Conservation (phyloP, 2,113 vertebrate species). For the Catharus minimus region DNA sequence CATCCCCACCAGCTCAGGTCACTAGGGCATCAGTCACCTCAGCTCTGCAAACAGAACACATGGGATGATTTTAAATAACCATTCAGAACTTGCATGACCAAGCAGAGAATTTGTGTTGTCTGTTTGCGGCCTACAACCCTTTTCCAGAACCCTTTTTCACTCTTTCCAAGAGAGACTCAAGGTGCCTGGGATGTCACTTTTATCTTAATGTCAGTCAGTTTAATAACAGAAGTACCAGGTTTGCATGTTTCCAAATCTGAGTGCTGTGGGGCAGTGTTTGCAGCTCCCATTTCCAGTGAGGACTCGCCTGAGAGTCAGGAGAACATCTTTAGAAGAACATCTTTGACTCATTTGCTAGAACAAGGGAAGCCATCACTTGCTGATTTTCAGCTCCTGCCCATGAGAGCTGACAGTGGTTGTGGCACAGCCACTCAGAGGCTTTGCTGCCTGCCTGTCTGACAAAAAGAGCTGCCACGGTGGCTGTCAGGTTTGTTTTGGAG, state of each 20-base stretch:
- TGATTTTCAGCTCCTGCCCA: background rate
- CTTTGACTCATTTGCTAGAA: background rate
- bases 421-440: background rate
- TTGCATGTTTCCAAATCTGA: background rate
- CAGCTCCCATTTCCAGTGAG: background rate
- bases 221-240: background rate
- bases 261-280: background rate
- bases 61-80: background rate
- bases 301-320: background rate
- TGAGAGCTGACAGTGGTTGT: conserved; percentile 14
- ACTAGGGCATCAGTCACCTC: background rate
- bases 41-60: background rate
- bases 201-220: background rate
- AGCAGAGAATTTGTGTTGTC: background rate
- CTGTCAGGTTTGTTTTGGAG: conserved; percentile 40
- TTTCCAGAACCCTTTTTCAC: background rate
- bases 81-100: background rate
- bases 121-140: background rate
- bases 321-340: background rate
- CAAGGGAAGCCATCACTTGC: background rate
- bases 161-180: background rate
- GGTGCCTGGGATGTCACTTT: background rate
- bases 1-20: background rate
- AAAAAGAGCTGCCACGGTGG: conserved; percentile 5
- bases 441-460: conserved; percentile 25